These are phyloP conservation scores for Notiomystis cincta DNA, from an alignment of 2,113 vertebrate genomes.

Conservation along the genomic window DNA sequence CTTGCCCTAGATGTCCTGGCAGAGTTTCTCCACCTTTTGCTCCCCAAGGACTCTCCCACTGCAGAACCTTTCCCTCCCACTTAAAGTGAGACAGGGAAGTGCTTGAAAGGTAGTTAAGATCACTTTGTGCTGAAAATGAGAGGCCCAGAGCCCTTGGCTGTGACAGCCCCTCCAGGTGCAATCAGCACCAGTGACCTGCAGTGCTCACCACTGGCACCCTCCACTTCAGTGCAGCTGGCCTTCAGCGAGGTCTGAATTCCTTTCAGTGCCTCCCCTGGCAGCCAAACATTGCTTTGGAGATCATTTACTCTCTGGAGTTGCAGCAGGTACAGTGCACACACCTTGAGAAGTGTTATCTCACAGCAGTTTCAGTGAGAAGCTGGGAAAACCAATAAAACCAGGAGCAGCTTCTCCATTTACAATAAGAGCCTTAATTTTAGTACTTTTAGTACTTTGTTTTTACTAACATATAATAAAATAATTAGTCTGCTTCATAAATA, in stretches of 20 bases:
- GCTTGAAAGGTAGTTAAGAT: not conserved
- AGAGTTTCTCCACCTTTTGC: not conserved
- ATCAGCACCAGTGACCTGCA: not conserved
- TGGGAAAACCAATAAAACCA: not conserved
- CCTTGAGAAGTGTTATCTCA: not conserved
- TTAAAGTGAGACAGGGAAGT: not conserved
- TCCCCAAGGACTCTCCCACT: not conserved
- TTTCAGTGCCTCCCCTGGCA: not conserved
- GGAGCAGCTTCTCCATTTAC: not conserved
- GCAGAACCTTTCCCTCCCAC: not conserved
- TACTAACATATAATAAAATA: not conserved
- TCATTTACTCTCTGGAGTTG: not conserved
- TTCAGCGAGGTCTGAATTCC: not conserved
- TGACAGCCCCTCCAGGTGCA: not conserved
- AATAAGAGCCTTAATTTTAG: not conserved
- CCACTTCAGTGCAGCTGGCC: not conserved
- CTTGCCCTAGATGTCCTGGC: not conserved
- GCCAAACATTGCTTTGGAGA: not conserved
- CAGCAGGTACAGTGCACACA: rapidly evolving
- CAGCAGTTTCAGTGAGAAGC: not conserved
- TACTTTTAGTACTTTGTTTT: not conserved
- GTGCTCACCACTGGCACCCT: not conserved
- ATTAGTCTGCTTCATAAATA: not conserved
- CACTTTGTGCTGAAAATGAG: not conserved
- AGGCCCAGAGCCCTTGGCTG: not conserved